These are phyloP conservation scores for Ariopsis seemanni DNA, from an alignment of 2,113 vertebrate species.

Conservation along the genomic window DNA sequence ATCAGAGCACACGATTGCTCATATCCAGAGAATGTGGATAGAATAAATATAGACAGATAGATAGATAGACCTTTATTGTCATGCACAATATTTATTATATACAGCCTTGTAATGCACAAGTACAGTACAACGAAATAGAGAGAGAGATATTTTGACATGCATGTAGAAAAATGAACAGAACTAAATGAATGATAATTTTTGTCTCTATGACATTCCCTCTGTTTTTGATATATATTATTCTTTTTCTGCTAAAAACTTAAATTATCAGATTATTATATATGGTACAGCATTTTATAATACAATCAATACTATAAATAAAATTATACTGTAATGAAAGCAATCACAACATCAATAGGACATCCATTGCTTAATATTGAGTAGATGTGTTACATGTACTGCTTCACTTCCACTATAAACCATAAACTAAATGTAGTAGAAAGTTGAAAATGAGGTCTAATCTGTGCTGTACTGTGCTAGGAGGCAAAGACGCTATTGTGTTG, in stretches of 20 bases:
- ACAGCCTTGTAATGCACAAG: too few species aligned
- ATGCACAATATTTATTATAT: too few species aligned
- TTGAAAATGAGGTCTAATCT: slow-evolving; percentile 40
- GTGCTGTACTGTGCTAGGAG: slow-evolving; percentile 28
- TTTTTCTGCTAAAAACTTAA: background rate
- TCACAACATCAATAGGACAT: background rate
- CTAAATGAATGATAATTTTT: background rate
- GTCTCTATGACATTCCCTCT: background rate
- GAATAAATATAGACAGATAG: too few species aligned
- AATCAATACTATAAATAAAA: background rate
- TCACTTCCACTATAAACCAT: slow-evolving; percentile 8
- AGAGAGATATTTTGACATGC: background rate
- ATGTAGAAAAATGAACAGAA: background rate
- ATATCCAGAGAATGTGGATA: too few species aligned
- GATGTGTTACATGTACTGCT: background rate
- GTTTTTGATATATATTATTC: background rate
- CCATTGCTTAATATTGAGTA: background rate
- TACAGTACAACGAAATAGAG: too few species aligned
- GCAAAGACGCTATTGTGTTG: slow-evolving; percentile 44
- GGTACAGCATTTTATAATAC: background rate
- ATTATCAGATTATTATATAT: too few species aligned
- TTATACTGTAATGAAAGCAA: background rate
- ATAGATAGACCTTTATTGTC: too few species aligned
- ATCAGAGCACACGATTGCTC: too few species aligned
- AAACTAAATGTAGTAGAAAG: slow-evolving; percentile 23